Base-by-base conservation (phyloP, 2,888 invertebrate species). In the Brenthis hecate region DNA sequence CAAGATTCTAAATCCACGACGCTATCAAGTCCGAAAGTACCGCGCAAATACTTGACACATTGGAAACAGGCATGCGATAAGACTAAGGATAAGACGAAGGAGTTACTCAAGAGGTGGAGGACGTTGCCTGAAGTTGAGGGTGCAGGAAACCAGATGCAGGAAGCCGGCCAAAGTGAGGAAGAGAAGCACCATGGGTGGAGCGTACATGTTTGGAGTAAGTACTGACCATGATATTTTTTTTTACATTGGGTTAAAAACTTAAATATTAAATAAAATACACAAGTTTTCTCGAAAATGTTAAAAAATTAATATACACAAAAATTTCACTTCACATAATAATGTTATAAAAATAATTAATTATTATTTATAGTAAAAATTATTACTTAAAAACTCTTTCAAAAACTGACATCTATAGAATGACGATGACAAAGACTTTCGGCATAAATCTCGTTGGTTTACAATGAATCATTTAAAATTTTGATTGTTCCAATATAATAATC, bases 61-160 rank as follows among this genome's bases (percentile, higher is more conserved):
- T 96, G 96, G 96, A 93, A 94, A 75, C 95, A 95, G 77, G 96
- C 96, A 78, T 96, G 96, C 86, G 96, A 96, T 84, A 94, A 95
- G 81, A 96, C 96, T 36, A 95, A 95, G 81, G 96, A 96, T 80
- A 94, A 94, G 81, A 96, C 96, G 5, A 95, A 95, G 79, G 96
- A 96, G 78, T 88, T 96, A 70, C 84, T 96, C 77, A 95, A 95
- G 82, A 87, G 95, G 75, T 96, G 96, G 95, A 86, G 95, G 77
- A 95, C 95, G 6, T 85, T 95, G 70, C 95, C 95, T 0, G 95
- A 95, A 78, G 89, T 93, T 14, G 94, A 94, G 60, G 86, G 78
- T 1, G 80, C 78, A 4, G 85, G 85, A 72, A 80, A 77, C 72
- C 83, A 85, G 76, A 89, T 91, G 88, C 84, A 88, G 83, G 82